Evolutionary conservation across 2,888 invertebrate species (phyloP).

Genomic region (Eupithecia subfuscata): DNA sequence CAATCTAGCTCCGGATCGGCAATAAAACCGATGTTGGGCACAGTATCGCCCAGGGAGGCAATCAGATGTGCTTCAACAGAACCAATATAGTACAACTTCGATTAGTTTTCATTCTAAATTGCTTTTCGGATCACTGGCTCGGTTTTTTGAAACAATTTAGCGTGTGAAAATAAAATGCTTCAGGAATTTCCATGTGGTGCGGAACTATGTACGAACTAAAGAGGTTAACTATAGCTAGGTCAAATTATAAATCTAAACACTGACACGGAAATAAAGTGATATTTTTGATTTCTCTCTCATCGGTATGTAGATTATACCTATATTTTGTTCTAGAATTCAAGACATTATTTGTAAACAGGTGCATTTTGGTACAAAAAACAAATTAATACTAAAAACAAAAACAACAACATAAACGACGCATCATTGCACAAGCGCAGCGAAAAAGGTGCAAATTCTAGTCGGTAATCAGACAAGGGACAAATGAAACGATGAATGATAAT

Average conservation of each 20-base stretch:
- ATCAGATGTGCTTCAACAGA: conserved; percentile 36
- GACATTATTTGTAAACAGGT: too few relatives aligned
- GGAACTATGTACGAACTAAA: background rate
- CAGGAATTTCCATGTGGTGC: background rate
- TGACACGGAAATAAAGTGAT: too few relatives aligned
- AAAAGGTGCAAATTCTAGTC: too few relatives aligned
- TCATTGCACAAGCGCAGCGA: too few relatives aligned
- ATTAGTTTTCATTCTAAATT: conserved; percentile 20
- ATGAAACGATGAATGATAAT: too few relatives aligned
- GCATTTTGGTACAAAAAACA: too few relatives aligned
- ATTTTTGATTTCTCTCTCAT: too few relatives aligned
- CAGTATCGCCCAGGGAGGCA: conserved; percentile 29
- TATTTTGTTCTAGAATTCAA: too few relatives aligned
- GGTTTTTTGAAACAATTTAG: background rate
- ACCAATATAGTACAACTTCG: conserved; percentile 32
- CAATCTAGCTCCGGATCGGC: conserved; percentile 21
- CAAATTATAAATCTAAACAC: too few relatives aligned
- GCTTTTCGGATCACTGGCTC: conserved; percentile 14
- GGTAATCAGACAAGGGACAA: too few relatives aligned
- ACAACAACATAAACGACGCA: too few relatives aligned
- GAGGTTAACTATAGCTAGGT: background rate
- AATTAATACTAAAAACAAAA: too few relatives aligned
- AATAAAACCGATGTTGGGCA: conserved; percentile 35
- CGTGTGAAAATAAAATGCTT: background rate
- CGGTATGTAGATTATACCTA: background rate